Evolutionary conservation across 2,113 vertebrate species (phyloP).

Genomic region (Elephantulus edwardii): DNA sequence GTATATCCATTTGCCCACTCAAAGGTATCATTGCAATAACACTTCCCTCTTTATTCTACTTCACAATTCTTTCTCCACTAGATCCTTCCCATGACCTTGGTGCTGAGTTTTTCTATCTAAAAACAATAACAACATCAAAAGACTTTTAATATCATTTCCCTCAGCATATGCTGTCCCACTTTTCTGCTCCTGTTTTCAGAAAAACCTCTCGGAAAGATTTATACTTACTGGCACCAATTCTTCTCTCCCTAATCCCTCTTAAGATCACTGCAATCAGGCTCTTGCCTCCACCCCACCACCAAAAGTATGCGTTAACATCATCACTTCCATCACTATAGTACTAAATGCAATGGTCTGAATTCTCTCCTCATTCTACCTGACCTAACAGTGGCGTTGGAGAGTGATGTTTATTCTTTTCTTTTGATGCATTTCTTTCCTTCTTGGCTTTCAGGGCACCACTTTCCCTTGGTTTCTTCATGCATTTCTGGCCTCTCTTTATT

Average conservation of each 20-base stretch:
- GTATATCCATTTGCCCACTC: background rate
- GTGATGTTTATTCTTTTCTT: background rate
- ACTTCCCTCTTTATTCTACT: background rate
- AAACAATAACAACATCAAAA: background rate
- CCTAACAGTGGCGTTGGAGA: background rate
- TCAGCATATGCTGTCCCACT: background rate
- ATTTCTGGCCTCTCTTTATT: background rate
- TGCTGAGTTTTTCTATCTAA: background rate
- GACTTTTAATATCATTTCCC: background rate
- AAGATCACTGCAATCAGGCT: background rate
- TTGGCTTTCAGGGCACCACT: background rate
- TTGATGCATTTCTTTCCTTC: background rate
- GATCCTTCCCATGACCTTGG: background rate
- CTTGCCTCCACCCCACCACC: background rate
- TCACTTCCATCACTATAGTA: background rate
- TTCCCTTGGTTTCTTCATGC: background rate
- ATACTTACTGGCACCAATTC: background rate
- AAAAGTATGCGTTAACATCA: background rate
- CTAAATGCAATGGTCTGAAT: background rate
- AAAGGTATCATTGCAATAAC: background rate
- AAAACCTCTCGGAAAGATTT: background rate
- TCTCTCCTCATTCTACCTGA: background rate
- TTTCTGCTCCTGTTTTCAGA: background rate
- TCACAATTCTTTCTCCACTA: background rate
- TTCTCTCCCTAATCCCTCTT: background rate